Percentiles rank a stretch among this genome's conserved stretches.
Conservation (phyloP, 1,140 invertebrate species). For the Lasioglossum albipes region DNA sequence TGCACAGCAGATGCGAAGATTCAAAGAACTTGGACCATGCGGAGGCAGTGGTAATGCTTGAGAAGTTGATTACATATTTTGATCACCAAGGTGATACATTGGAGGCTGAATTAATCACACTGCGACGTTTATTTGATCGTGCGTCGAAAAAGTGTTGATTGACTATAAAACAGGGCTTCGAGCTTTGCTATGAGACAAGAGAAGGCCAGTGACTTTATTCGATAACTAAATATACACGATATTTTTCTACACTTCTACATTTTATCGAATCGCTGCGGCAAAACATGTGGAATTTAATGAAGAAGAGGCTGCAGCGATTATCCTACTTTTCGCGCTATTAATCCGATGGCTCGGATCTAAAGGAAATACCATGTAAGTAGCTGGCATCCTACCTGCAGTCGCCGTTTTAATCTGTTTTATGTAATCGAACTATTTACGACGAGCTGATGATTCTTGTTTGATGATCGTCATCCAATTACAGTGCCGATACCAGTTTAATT, state of each 20-base stretch:
- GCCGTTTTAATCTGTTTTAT: not conserved
- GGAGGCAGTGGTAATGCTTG: slow-evolving; percentile 3
- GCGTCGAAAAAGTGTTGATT: not conserved
- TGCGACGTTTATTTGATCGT: not conserved
- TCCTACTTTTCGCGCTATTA: not conserved
- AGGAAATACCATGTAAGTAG: not conserved
- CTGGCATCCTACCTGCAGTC: not conserved
- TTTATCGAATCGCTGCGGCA: too few species aligned
- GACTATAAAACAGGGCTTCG: not conserved
- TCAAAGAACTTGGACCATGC: not conserved
- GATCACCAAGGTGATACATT: not conserved
- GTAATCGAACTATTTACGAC: slow-evolving; percentile 16
- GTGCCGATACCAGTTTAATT: not conserved
- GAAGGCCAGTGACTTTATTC: not conserved
- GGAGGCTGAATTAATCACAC: not conserved
- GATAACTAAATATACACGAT: slow-evolving; percentile 20
- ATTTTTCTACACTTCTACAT: not conserved
- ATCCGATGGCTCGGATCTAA: not conserved
- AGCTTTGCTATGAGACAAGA: not conserved
- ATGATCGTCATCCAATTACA: slow-evolving; percentile 23
- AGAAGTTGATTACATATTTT: slow-evolving; percentile 14
- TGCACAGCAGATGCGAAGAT: not conserved
- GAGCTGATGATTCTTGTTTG: not conserved
- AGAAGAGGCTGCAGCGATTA: not conserved
- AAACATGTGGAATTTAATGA: not conserved